Conservation (phyloP, 2,888 invertebrate species). For the Penaeus monodon region DNA sequence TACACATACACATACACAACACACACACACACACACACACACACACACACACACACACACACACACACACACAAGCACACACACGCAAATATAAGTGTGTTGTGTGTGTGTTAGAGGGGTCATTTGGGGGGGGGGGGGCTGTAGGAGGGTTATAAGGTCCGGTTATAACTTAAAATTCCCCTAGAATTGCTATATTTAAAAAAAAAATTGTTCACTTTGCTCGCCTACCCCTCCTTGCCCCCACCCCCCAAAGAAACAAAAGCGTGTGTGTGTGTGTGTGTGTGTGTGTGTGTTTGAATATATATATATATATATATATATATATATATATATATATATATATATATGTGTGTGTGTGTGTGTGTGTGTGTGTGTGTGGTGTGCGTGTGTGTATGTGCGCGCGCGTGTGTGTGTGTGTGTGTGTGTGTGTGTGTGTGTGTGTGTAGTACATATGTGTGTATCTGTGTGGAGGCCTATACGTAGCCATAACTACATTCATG, state of each 20-base stretch:
- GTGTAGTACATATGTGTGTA: neutral
- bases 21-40: neutral
- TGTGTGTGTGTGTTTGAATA: no score
- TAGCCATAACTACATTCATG: neutral
- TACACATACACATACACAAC: no score
- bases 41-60: neutral
- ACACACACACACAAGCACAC: neutral
- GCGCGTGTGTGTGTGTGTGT: neutral
- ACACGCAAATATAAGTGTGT: no score
- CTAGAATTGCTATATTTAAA: no score
- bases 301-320: no score
- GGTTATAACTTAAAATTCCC: neutral
- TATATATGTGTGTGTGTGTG: no score
- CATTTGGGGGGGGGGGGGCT: neutral
- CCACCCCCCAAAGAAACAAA: no score
- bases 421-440: conserved; percentile 13
- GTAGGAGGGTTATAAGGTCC: neutral
- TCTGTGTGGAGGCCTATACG: neutral
- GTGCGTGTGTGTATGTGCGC: neutral
- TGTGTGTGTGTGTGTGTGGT: no score
- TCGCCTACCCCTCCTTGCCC: no score
- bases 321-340: no score
- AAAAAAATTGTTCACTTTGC: no score
- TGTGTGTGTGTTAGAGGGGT: neutral
- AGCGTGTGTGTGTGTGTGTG: no score